Evolutionary conservation across 2,113 vertebrate genomes (phyloP).

Genomic region (Passer montanus): DNA sequence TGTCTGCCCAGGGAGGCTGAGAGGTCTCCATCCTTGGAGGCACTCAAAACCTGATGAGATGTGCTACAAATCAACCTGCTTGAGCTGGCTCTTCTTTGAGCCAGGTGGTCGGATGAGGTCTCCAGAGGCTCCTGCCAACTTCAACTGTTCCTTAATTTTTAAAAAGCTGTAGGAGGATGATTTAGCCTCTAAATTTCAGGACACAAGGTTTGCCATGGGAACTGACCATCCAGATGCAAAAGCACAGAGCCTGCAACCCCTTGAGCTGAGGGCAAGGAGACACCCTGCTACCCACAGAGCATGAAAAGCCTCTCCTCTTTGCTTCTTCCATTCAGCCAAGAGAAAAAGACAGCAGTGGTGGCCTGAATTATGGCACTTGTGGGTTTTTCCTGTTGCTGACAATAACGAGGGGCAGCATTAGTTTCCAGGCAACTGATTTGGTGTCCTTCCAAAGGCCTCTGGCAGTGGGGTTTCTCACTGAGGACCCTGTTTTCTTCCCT

Average conservation of each 20-base stretch:
- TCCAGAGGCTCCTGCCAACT: background rate
- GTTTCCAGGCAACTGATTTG: constrained; percentile 42
- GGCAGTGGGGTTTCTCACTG: background rate
- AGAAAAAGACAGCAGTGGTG: constrained; percentile 13
- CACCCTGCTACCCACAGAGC: background rate
- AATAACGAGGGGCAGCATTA: background rate
- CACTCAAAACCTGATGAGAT: background rate
- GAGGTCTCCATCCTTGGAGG: background rate
- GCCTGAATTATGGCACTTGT: constrained; percentile 4
- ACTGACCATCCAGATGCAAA: background rate
- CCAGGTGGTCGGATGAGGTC: background rate
- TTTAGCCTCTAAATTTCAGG: background rate
- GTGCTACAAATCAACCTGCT: background rate
- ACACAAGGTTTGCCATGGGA: background rate
- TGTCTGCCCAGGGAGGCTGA: background rate
- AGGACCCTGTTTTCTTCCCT: background rate
- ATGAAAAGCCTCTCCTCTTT: background rate
- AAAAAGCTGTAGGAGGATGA: background rate
- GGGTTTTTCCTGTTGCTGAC: background rate
- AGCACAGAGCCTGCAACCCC: background rate
- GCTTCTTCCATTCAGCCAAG: background rate
- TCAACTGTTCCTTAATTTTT: background rate
- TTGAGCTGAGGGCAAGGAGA: background rate
- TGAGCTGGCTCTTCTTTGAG: background rate
- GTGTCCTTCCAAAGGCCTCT: background rate